phyloP scores from a whole-genome alignment of 2,888 invertebrate species.

The Lacanobia wlatinum region DNA sequence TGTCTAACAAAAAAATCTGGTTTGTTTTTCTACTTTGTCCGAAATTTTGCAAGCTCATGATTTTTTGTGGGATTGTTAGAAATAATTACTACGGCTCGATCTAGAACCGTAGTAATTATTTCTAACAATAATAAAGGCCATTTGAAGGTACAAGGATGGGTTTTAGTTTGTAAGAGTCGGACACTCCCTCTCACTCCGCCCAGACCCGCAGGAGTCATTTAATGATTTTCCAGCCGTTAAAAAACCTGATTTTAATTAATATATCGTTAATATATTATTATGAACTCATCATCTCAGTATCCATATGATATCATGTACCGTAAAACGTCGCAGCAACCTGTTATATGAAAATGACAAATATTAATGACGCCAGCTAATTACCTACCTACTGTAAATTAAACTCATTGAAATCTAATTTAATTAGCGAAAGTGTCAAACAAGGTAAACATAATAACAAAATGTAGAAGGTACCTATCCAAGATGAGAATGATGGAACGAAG shows the following conservation, averaged over 20 bases:
- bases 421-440: not conserved
- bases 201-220: no score
- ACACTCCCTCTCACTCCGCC: no score
- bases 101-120: no score
- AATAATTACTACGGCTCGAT: no score
- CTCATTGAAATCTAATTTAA: conserved; percentile 16
- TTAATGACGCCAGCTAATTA: conserved; percentile 51
- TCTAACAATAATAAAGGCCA: no score
- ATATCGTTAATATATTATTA: not conserved
- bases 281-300: conserved; percentile 1
- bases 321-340: conserved; percentile 42
- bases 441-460: not conserved
- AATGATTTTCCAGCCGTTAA: no score
- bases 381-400: conserved; percentile 20
- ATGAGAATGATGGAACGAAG: not conserved
- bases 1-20: not conserved
- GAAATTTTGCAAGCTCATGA: not conserved
- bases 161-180: no score
- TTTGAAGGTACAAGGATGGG: no score
- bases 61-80: no score
- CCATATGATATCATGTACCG: conserved; percentile 6
- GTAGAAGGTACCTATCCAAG: not conserved
- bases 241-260: conserved; percentile 8
- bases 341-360: conserved; percentile 43
- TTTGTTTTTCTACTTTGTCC: not conserved